Conservation (phyloP, 2,113 vertebrate genomes). For the Coptodon bakossiorum region DNA sequence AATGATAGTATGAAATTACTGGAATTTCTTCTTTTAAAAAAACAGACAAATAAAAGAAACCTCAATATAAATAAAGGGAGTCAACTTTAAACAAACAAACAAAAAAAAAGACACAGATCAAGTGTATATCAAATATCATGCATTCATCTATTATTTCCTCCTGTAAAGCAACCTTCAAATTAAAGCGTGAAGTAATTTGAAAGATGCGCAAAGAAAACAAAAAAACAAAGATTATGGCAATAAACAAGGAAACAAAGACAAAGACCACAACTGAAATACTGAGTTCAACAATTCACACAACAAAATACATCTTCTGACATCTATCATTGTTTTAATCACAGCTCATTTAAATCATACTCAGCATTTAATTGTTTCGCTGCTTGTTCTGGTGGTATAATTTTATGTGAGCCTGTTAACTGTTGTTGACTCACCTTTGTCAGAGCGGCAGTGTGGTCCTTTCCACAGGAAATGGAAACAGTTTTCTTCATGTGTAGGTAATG, state of each 20-base stretch:
- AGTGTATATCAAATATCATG: neutral
- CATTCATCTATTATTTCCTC: neutral
- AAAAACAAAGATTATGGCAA: neutral
- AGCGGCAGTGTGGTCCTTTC: constrained; percentile 85
- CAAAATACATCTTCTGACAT: neutral
- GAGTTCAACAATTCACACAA: neutral
- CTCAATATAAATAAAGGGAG: rapidly evolving
- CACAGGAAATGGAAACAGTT: constrained; percentile 79
- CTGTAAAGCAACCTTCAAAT: neutral
- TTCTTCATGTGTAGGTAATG: constrained; percentile 81
- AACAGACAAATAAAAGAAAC: neutral
- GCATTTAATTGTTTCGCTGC: neutral
- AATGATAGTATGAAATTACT: rapidly evolving
- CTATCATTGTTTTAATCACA: rapidly evolving
- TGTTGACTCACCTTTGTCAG: constrained; percentile 80
- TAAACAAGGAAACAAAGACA: neutral
- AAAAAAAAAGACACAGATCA: rapidly evolving
- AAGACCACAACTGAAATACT: neutral
- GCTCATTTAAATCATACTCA: neutral
- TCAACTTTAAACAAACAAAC: neutral
- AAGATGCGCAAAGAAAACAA: neutral
- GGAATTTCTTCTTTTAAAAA: neutral
- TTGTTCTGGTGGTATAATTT: rapidly evolving
- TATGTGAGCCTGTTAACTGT: neutral
- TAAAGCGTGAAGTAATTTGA: neutral